These are phyloP conservation scores for Chrysomallon squamiferum DNA, from an alignment of 1,140 invertebrate species.

Conservation along the genomic window DNA sequence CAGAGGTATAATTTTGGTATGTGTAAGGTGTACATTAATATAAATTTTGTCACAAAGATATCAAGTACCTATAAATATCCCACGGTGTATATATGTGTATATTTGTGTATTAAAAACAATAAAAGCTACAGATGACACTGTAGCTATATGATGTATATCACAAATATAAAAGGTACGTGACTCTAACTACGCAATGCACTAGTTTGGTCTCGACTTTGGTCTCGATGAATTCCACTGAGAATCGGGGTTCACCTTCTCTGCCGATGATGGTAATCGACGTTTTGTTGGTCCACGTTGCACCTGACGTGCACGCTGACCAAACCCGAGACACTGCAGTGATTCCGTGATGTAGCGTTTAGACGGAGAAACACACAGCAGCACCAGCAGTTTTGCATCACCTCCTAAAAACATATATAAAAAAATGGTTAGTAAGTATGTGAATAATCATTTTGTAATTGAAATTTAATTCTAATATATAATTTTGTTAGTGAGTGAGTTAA, in stretches of 20 bases:
- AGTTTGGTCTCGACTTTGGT: no score
- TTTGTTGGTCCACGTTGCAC: constrained; percentile 57
- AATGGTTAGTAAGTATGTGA: constrained; percentile 1
- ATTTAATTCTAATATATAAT: not conserved
- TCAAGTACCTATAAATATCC: no score
- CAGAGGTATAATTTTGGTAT: no score
- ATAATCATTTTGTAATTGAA: not conserved
- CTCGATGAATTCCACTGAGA: not conserved
- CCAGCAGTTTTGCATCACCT: constrained; percentile 57
- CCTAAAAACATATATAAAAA: no score
- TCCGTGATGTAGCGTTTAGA: constrained; percentile 54
- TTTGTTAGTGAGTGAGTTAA: not conserved
- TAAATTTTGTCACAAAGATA: no score
- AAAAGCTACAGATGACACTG: no score
- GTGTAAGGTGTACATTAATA: no score
- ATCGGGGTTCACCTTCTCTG: constrained; percentile 38
- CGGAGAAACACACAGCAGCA: constrained; percentile 57
- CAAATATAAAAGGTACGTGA: no score
- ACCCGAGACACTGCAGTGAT: constrained; percentile 56
- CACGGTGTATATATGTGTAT: no score
- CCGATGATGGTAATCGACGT: constrained; percentile 47
- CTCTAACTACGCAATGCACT: no score
- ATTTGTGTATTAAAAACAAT: no score
- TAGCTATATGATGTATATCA: no score
- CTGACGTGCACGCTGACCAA: constrained; percentile 54